Evolutionary conservation across 2,113 vertebrate genomes (phyloP).

Genomic region (Bucco capensis): DNA sequence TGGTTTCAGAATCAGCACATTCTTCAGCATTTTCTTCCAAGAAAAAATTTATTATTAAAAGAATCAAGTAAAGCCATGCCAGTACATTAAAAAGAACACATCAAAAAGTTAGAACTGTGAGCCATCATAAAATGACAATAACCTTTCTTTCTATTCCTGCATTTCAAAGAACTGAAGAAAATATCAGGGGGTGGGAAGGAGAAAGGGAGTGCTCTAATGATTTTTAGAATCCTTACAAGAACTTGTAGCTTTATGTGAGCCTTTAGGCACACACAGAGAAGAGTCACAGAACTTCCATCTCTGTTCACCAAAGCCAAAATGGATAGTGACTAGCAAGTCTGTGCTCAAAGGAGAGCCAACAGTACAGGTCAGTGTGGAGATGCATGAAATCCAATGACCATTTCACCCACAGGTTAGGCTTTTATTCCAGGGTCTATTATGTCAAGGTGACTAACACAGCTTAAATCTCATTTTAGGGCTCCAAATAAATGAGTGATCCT

Average conservation of each 20-base stretch:
- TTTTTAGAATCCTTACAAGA: neutral
- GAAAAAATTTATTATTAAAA: neutral
- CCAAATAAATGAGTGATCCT: neutral
- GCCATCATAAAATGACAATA: neutral
- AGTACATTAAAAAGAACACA: neutral
- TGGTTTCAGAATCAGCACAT: constrained; percentile 64
- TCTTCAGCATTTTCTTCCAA: constrained; percentile 33
- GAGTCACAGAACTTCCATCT: neutral
- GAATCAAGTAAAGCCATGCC: neutral
- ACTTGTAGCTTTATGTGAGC: neutral
- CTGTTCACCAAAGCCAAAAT: neutral
- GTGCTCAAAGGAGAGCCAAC: neutral
- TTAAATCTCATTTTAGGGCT: neutral
- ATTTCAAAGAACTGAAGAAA: neutral
- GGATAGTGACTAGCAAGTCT: neutral
- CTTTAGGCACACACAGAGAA: neutral
- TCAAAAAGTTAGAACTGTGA: neutral
- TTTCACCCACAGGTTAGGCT: neutral
- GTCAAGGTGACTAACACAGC: neutral
- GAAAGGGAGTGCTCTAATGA: neutral
- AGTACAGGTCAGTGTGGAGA: neutral
- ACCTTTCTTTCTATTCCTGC: neutral
- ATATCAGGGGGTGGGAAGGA: rapidly evolving
- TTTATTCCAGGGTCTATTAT: neutral
- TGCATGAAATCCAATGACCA: neutral